A percentile compares a stretch with the other conserved stretches of the same genome.
Conservation (phyloP, 2,888 invertebrate genomes). For the Drosophila anceps region DNA sequence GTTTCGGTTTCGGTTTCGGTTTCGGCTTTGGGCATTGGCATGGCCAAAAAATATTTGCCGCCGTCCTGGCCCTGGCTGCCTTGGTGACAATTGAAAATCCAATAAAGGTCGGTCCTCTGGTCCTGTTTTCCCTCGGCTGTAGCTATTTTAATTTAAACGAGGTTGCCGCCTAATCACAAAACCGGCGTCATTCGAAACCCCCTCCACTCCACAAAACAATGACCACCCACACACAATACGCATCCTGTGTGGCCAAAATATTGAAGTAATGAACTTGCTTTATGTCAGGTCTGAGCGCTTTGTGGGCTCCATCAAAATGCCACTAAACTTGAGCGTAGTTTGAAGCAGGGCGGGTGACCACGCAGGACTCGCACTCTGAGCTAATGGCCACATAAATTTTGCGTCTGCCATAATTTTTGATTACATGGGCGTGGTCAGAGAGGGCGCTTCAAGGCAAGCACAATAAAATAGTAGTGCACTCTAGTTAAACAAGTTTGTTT, state of each 20-base stretch:
- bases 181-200: constrained; percentile 42
- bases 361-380: constrained; percentile 63
- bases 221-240: constrained; percentile 16
- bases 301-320: constrained; percentile 57
- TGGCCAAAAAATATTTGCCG: constrained; percentile 63
- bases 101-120: constrained; percentile 66
- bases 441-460: constrained; percentile 17
- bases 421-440: constrained; percentile 64
- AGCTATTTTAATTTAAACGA: constrained; percentile 80
- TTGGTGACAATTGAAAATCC: constrained; percentile 80
- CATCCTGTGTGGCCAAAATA: constrained; percentile 71
- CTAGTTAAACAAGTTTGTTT: constrained; percentile 5
- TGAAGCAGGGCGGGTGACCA: constrained; percentile 13
- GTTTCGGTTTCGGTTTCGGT: constrained; percentile 14
- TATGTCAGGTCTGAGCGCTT: constrained; percentile 33
- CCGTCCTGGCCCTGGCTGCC: constrained; percentile 27
- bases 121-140: constrained; percentile 7
- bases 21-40: constrained; percentile 39
- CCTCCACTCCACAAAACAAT: not conserved
- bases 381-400: constrained; percentile 77
- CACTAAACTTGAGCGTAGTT: constrained; percentile 51
- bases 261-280: constrained; percentile 72
- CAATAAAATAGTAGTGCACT: constrained; percentile 18
- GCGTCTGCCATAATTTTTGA: constrained; percentile 73
- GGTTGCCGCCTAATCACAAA: constrained; percentile 74